A percentile compares a stretch with the other conserved stretches of the same genome.
phyloP scores from a whole-genome alignment of 2,113 vertebrate genomes.

The human (Homo sapiens) region GRCh38 chr3:19070001-19070500 shows the following conservation, averaged over 20 bases:
- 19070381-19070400: not conserved
- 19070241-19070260: not conserved
- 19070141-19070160: not conserved
- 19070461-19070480: constrained; percentile 48
- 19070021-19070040: not conserved
- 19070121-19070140: not conserved
- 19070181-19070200: not conserved
- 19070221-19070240: not conserved
- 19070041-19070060: not conserved
- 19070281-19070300: not conserved
- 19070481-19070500: not conserved
- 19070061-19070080: not conserved
- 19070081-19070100: not conserved
- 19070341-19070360: not conserved
- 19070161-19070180: not conserved
- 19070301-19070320: not conserved
- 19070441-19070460: constrained; percentile 50
- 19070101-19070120: not conserved
- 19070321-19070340: not conserved
- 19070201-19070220: not conserved
- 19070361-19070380: not conserved
- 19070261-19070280: not conserved
- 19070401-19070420: not conserved
- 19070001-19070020: not conserved
- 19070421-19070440: constrained; percentile 52